Evolutionary conservation across 2,888 invertebrate species (phyloP), one percentile per base, ranked within the genome.

Genomic region (Lasioglossum marginatum): DNA sequence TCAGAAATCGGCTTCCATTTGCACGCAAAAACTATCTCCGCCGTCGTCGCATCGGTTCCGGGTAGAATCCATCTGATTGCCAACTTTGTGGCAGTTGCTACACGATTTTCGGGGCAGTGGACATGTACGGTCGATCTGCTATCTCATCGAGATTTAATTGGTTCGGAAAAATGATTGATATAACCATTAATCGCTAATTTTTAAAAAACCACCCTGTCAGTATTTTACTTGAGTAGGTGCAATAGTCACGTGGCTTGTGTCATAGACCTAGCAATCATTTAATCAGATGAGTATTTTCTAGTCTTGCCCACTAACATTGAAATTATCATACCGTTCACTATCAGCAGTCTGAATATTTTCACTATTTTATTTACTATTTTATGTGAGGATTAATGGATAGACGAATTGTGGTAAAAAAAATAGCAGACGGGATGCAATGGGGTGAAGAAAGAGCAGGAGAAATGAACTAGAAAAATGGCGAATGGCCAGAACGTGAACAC

Each of bases 401-500:
- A 60, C 5, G n/a, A 2, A 34, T 31, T 31, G 6, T 10, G 8
- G 16, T 66, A 8, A 16, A 66, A 19, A 19, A 19, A 23, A 34
- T 66, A 34, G 8, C 19, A 34, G 66, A 66, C 8, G 31, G 19
- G 34, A 19, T 34, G 31, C 3, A 34, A 10, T 19, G 31, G 34
- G 8, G 4, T 4, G n/a, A 57, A n/a, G 63, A 63, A 63, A 31
- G 31, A 63, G 14, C 4, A 1, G 63, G 31, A 31, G 63, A 31
- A 63, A 19, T 5, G 66, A 73, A 27, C 83, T 81, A 76, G 12
- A n/a, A 37, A 40, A 86, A 78, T 34, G 77, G 82, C 81, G 84
- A 79, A 87, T 85, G 88, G 89, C 90, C 87, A 79, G 76, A 85
- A 91, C 83, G 89, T 91, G 91, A 92, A 90, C 91, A 89, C 85